Base-by-base conservation (phyloP, 2,113 vertebrate species). In the Pygoscelis adeliae region DNA sequence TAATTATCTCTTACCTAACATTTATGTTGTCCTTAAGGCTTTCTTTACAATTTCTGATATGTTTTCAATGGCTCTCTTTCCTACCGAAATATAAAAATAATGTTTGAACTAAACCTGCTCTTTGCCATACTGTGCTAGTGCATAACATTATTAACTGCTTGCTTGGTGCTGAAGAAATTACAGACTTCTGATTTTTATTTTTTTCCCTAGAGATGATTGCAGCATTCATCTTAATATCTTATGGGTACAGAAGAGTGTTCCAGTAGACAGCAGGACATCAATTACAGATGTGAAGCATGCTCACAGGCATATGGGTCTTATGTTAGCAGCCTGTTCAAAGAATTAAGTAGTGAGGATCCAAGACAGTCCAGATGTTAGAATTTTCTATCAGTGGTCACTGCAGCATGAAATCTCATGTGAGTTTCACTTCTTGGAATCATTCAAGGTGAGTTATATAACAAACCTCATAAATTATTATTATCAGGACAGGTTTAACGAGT, bases 271-370 rank as follows among this genome's bases (percentile, higher is more conserved):
- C 74, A 98, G 99, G 95, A 99, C 99, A 11, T 99, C 99, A 5
- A 99, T 99, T 97, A 99, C 99, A 4, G 99, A 99, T 96, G 99
- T 99, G 94, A 99, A 99, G 94, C 99, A 99, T 98, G 99, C 99
- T 78, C 90, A 89, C 10, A 99, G 99, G 97, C 99, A 99, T 97
- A 99, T 99, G 99, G 99, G 99, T 84, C 98, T 99, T 80, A 98
- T 98, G 98, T 96, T 99, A 98, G 98, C 99, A 96, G 99, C 98
- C 67, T 99, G 99, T 96, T 99, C 99, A 55, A 99, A 99, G 27
- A 99, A 99, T 74, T 99, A 99, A 9, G 98, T 99, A 93, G 99
- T 99, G 93, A 98, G 99, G 91, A 98, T 99, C 95, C 99, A 99
- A 10, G 99, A 99, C 95, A 99, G 99, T 26, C 99, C 99, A 19